Evolutionary conservation across 30 jellyfish, hydroid and myxozoan genomes (phyloP), one percentile per base, ranked within the genome.

Genomic region (Cassiopea andromeda): DNA sequence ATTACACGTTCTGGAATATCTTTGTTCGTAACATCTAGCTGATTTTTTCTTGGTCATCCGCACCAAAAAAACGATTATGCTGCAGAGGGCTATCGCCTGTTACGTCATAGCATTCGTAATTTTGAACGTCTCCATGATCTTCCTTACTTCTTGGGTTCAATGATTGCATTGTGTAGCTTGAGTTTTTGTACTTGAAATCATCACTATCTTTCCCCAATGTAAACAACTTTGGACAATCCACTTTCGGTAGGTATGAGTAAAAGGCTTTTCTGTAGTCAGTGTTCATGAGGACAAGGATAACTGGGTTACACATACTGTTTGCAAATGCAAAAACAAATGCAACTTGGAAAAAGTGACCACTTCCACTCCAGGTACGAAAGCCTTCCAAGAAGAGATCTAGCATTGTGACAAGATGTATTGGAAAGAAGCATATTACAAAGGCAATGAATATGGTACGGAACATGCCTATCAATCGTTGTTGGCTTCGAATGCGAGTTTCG

Each of bases 281-380:
- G 76, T 97, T 87, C 92, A 88, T 85, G 44, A 89, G 47, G 50
- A 78, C 92, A 14, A 88, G 82, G 14, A 94, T 94, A 78, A 94
- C 90, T 2, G 97, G 95, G 59, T 94, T 94, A 64, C 97, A 88
- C 86, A 76, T 86, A 81, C 97, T 88, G 88, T 94, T 84, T 67
- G 97, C 92, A 50, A 77, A 73, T 64, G 82, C 93, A 48, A 90
- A 75, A 43, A 94, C 87, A 2, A 92, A 18, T 66, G 95, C 89
- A 49, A 94, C 75, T 17, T 89, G 94, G 47, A 66, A 78, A 38
- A 81, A 14, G 44, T 74, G 84, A 4, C 93, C 93, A 58, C 89
- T 82, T 73, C 89, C 91, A 45, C 79, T 73, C 96, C 96, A 92
- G 2, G 38, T 10, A 46, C n/a, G 80, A 48, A 92, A 81, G 1